Percentiles rank a stretch among this genome's conserved stretches.
These are phyloP conservation scores for Syngnathus scovelli DNA, from an alignment of 2,113 vertebrate genomes.

Conservation along the genomic window DNA sequence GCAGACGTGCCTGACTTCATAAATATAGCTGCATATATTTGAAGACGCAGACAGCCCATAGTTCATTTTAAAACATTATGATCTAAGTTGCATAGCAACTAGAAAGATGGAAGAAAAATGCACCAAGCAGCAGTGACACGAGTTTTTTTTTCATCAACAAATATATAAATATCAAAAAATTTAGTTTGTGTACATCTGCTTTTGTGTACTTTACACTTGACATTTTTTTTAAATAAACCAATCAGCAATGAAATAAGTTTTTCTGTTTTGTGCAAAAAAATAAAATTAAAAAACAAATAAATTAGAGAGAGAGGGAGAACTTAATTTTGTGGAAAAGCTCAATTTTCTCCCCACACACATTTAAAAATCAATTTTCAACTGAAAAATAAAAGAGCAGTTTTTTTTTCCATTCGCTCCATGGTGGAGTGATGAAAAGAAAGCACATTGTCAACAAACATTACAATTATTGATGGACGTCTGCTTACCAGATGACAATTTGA, in stretches of 20 bases:
- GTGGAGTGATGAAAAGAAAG: conserved; percentile 5
- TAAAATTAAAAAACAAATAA: no score
- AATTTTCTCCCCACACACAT: background rate
- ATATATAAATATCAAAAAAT: no score
- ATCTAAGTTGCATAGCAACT: background rate
- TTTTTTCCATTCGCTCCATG: conserved; percentile 8
- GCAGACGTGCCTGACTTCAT: background rate
- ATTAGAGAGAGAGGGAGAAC: no score
- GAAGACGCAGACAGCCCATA: background rate
- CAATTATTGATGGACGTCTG: conserved; percentile 22
- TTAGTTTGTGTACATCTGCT: no score
- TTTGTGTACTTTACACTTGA: no score
- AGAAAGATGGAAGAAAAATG: background rate
- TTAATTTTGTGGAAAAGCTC: no score
- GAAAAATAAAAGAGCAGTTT: background rate
- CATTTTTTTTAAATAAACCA: no score
- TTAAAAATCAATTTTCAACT: background rate
- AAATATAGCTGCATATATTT: background rate
- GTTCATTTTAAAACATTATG: background rate
- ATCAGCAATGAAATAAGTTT: no score
- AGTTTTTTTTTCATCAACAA: background rate
- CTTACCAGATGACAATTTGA: conserved; percentile 13
- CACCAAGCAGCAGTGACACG: background rate
- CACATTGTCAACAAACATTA: conserved; percentile 6
- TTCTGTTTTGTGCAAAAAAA: no score